phyloP scores from a whole-genome alignment of 2,113 vertebrate genomes.

The Pteruthius melanotis region DNA sequence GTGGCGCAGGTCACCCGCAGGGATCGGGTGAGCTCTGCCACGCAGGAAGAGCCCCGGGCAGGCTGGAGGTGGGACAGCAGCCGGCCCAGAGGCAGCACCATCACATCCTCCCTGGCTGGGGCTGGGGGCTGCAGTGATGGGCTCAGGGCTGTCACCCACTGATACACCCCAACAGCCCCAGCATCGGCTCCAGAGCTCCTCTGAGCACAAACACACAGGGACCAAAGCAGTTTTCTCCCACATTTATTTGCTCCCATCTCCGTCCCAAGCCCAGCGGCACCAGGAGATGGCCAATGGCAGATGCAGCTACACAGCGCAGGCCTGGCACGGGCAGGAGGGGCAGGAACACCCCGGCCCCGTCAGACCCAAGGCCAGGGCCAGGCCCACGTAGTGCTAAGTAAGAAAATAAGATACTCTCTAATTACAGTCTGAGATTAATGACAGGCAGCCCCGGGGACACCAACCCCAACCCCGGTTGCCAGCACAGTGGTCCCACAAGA shows the following conservation, averaged over 20 bases:
- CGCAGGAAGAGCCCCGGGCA: neutral
- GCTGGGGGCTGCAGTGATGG: neutral
- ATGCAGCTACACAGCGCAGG: neutral
- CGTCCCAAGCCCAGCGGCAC: neutral
- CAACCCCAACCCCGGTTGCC: accelerated
- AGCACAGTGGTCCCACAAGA: conserved; percentile 3
- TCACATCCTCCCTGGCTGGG: neutral
- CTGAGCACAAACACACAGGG: neutral
- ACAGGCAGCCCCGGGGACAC: neutral
- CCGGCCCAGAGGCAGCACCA: neutral
- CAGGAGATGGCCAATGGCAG: neutral
- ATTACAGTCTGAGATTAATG: conserved; percentile 21
- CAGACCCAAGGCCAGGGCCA: neutral
- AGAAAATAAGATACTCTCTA: conserved; percentile 60
- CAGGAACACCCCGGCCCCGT: accelerated
- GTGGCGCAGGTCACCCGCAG: conserved; percentile 21
- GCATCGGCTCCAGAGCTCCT: accelerated
- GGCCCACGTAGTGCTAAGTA: neutral
- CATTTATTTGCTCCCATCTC: conserved; percentile 31
- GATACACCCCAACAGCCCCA: too few species aligned
- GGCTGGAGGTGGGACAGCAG: neutral
- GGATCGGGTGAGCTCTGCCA: neutral
- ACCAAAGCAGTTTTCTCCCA: neutral
- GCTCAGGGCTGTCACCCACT: neutral
- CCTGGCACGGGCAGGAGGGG: neutral